Evolutionary conservation across 1,140 invertebrate species (phyloP).

Genomic region (Kradibia gibbosae): DNA sequence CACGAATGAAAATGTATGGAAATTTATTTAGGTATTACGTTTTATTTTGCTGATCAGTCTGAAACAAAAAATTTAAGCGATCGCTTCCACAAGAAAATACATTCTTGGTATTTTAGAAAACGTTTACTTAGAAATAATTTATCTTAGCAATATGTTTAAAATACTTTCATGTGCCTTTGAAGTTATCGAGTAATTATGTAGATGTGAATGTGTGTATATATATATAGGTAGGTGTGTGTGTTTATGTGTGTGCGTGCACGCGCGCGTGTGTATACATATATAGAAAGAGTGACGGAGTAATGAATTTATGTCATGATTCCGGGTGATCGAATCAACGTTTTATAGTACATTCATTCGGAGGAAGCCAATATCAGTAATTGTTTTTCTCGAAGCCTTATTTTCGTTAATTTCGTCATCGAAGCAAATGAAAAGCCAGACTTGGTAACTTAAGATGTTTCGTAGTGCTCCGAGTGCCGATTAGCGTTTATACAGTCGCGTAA

Average conservation of each 20-base stretch:
- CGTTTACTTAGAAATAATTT: background rate
- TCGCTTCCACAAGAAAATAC: conserved; percentile 5
- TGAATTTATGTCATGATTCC: background rate
- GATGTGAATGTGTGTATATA: too few relatives aligned
- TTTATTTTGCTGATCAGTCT: background rate
- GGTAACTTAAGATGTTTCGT: background rate
- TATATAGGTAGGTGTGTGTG: too few relatives aligned
- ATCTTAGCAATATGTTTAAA: background rate
- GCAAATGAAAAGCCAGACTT: background rate
- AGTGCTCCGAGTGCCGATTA: background rate
- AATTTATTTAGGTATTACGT: background rate
- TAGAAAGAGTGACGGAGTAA: too few relatives aligned
- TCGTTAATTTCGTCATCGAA: background rate
- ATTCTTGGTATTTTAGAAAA: conserved; percentile 10
- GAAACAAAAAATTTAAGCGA: background rate
- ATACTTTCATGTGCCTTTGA: background rate
- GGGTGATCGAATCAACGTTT: background rate
- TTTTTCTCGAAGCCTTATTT: background rate
- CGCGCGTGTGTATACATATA: too few relatives aligned
- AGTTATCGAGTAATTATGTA: background rate
- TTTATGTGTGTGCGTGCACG: too few relatives aligned
- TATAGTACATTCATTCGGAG: background rate
- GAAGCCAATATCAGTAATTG: background rate
- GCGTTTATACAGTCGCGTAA: too few relatives aligned
- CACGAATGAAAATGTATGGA: background rate